Evolutionary conservation across 2,888 invertebrate genomes (phyloP), one percentile per base, ranked within the genome.

Genomic region (Epinotia bilunana): DNA sequence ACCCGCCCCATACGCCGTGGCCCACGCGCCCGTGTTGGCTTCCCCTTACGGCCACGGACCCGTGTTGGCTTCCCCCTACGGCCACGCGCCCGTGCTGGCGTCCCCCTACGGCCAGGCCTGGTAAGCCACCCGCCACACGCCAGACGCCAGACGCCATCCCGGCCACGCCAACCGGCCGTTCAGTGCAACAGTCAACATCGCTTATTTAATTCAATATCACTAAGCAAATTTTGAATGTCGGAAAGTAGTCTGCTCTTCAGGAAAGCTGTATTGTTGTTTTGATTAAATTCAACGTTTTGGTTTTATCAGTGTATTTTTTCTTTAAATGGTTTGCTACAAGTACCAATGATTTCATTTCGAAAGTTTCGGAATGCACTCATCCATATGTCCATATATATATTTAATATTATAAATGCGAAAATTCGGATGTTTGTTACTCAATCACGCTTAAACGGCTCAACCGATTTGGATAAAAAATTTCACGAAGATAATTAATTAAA

Each of bases 141-240:
- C 78, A 58, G 9, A 55, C 74, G 72, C 76, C 80, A 78, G 78
- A 72, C 70, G n/a, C 53, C 28, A 49, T 28, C 62, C 55, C 67
- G 82, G 83, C 82, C 73, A 61, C 72, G 80, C 76, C 85, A 87
- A 46, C 77, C 79, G 63, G 78, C 80, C 79, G 77, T 78, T 82
- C 83, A 86, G 84, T 83, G 90, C 91, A 92, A 91, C 92, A 93
- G 91, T 92, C 91, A 92, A 88, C 74, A 77, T 78, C 82, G 78
- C 76, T 80, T 88, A 88, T 88, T 86, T 88, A 90, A 89, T 84
- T 83, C 78, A 78, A 76, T 85, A 84, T 78, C 80, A 72, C 75
- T 87, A 85, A 86, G 83, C 78, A 74, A 79, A 86, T 85, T 88
- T 77, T 83, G 80, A 85, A 83, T 80, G 83, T 78, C 76, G 77